Evolutionary conservation across 1,140 invertebrate genomes (phyloP).

Genomic region (Adelges cooleyi): DNA sequence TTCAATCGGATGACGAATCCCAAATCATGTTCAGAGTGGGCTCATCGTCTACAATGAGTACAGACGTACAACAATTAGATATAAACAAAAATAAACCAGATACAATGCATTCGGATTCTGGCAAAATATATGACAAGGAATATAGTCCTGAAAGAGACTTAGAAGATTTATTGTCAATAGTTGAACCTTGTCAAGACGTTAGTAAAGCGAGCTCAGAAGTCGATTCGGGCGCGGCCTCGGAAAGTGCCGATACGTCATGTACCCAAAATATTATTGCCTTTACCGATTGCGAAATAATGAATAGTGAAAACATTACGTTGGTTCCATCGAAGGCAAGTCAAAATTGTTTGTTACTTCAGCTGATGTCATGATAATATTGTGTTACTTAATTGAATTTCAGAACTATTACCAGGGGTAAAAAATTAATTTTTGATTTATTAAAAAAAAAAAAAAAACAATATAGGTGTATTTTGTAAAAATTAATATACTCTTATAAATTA

Average conservation of each 20-base stretch:
- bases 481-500: no score
- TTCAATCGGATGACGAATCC: not conserved
- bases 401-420: no score
- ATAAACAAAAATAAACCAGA: not conserved
- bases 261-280: conserved; percentile 2
- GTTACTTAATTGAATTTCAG: no score
- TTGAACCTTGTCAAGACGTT: conserved; percentile 22
- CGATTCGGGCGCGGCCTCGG: conserved; percentile 11
- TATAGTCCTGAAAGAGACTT: conserved; percentile 27
- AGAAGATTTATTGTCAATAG: conserved; percentile 26
- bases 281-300: not conserved
- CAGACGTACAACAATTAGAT: not conserved
- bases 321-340: conserved; percentile 4
- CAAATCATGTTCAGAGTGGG: conserved; percentile 3
- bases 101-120: not conserved
- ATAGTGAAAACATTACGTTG: not conserved
- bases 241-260: conserved; percentile 16
- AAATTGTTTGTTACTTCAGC: not conserved
- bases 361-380: no score
- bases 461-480: no score
- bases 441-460: no score
- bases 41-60: not conserved
- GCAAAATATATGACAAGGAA: conserved; percentile 5
- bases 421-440: no score
- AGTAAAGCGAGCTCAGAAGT: conserved; percentile 19